Evolutionary conservation across 2,113 vertebrate genomes (phyloP).

Genomic region (Mus pahari): DNA sequence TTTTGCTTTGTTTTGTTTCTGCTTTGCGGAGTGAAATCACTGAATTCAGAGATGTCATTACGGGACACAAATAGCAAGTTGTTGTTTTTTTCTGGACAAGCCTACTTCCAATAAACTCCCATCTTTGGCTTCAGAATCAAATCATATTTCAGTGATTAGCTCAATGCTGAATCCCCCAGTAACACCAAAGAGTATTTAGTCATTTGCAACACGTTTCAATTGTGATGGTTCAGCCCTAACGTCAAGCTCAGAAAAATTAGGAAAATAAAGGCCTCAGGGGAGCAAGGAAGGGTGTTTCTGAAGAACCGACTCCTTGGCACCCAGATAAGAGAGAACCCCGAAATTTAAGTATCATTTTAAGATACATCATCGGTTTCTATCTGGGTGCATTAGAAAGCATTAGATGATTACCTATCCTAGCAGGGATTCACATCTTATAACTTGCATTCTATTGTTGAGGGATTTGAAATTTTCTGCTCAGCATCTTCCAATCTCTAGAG

Average conservation of each 20-base stretch:
- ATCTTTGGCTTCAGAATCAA: background rate
- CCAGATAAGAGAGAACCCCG: background rate
- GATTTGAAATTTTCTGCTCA: conserved; percentile 42
- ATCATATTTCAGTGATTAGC: background rate
- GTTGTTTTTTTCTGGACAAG: too few relatives aligned
- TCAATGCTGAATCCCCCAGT: background rate
- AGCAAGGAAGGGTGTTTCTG: conserved; percentile 4
- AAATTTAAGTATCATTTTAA: background rate
- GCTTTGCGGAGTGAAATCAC: background rate
- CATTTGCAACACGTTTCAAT: background rate
- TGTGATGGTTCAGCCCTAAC: background rate
- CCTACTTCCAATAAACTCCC: background rate
- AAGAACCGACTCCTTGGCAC: background rate
- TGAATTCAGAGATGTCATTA: background rate
- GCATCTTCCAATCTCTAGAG: conserved; percentile 24
- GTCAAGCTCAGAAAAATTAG: background rate
- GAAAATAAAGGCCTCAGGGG: background rate
- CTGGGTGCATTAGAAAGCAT: conserved; percentile 24
- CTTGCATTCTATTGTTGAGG: conserved; percentile 45
- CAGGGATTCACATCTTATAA: conserved; percentile 11
- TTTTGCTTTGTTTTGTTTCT: too few relatives aligned
- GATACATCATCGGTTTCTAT: background rate
- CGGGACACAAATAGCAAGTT: background rate
- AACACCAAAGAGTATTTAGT: background rate
- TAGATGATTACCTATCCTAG: background rate